Conservation (phyloP, 2,797 vertebrate genomes). For the Semaprochilodus insignis region DNA sequence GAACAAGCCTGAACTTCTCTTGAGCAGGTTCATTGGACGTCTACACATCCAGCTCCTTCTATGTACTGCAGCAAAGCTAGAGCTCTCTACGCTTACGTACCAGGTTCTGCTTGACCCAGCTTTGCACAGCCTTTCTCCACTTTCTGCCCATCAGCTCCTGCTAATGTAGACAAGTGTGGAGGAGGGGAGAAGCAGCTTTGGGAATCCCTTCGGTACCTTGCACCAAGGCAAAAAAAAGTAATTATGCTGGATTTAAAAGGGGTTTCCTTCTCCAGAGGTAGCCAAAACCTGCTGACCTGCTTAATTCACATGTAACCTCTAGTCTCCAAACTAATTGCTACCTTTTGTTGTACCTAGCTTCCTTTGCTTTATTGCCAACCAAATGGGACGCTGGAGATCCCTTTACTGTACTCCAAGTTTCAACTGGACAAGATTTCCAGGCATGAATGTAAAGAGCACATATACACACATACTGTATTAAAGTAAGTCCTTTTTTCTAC, state of each 20-base stretch:
- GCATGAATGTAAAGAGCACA: neutral
- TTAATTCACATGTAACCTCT: constrained; percentile 18
- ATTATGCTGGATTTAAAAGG: constrained; percentile 19
- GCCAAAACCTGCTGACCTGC: constrained; percentile 43
- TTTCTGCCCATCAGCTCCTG: neutral
- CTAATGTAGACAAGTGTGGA: constrained; percentile 16
- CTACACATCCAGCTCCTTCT: neutral
- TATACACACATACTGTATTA: neutral
- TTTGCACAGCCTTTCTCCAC: neutral
- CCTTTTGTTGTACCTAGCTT: neutral
- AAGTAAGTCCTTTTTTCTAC: neutral
- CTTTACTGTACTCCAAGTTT: neutral
- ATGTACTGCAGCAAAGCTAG: neutral
- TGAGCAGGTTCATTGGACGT: neutral
- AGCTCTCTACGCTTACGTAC: neutral
- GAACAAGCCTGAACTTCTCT: neutral
- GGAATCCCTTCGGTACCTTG: neutral
- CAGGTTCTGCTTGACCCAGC: neutral
- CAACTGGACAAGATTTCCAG: neutral
- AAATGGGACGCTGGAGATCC: neutral
- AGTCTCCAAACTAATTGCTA: constrained; percentile 34
- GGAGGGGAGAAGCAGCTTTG: neutral
- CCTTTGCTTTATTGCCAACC: constrained; percentile 29
- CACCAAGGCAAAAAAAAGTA: neutral
- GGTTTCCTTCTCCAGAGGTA: constrained; percentile 14